Conservation (phyloP, 2,888 invertebrate genomes). For the Euproctis similis region DNA sequence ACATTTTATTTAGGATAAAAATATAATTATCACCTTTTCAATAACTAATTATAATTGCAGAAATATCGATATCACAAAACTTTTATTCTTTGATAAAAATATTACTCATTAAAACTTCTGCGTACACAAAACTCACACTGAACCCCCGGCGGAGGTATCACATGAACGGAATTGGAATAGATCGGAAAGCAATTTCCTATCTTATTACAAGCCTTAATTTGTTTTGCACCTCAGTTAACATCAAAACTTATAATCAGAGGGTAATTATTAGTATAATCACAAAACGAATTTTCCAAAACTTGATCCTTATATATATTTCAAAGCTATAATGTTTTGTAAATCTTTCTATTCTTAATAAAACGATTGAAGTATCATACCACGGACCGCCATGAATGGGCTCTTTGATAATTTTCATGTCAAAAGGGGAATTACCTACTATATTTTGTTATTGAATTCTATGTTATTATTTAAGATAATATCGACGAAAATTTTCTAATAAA, state of each 20-base stretch:
- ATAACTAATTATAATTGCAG: conserved; percentile 14
- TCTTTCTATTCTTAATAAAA: conserved; percentile 13
- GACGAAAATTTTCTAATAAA: too few species aligned
- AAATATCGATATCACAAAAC: conserved; percentile 35
- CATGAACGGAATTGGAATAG: conserved; percentile 24
- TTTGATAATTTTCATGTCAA: conserved; percentile 24
- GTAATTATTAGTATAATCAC: conserved; percentile 38
- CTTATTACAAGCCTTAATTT: conserved; percentile 37
- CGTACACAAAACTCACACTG: conserved; percentile 23
- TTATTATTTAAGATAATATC: conserved; percentile 18
- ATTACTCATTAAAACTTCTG: conserved; percentile 40
- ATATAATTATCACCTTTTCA: conserved; percentile 18
- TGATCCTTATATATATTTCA: conserved; percentile 14
- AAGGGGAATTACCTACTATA: conserved; percentile 21
- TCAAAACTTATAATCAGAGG: conserved; percentile 46
- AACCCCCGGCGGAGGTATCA: conserved; percentile 21
- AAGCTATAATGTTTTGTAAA: too few species aligned
- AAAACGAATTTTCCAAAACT: conserved; percentile 16
- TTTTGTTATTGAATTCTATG: conserved; percentile 18
- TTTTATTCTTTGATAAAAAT: conserved; percentile 38
- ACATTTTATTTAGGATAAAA: conserved; percentile 6
- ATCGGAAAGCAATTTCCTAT: conserved; percentile 37
- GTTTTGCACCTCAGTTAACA: conserved; percentile 47
- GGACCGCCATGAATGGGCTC: conserved; percentile 14
- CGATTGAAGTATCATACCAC: conserved; percentile 18